Evolutionary conservation across 2,888 invertebrate genomes (phyloP), one percentile per base, ranked within the genome.

Genomic region (Amaurobius ferox): DNA sequence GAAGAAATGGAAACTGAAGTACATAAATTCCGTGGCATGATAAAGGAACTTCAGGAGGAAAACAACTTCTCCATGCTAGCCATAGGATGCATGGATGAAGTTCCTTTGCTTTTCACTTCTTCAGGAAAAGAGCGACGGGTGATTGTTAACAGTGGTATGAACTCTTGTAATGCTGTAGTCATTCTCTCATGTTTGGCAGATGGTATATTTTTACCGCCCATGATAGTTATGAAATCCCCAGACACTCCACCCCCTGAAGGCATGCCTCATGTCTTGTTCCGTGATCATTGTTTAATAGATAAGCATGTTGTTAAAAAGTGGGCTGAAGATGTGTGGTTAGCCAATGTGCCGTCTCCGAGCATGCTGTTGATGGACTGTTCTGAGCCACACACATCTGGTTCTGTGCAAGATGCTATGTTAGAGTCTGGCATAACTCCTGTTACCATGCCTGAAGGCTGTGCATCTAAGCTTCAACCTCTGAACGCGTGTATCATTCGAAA

Each of bases 1-100:
- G 86, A 86, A 64, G 79, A 86, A 48, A 86, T 86, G 86, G 86
- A 86, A 66, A 40, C 71, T 6, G 86, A 79, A 70, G 78, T 86
- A 0, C 26, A 32, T n/a, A 74, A 79, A 9, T 86, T 86, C 26
- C 68, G 86, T 1, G 35, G 35, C 11, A 76, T 61, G 64, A 35
- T 86, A 9, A 72, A 76, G 55, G 86, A 86, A 30, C 66, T 86
- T 5, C 86, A 86, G 26, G 86, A 86, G 48, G 79, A 86, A 35
- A 86, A 79, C 39, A 73, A 79, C 16, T 86, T 79, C 32, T 76
- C 86, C 1, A 39, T 44, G 19, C 30, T 76, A n/a, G 71, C 79
- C 16, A 86, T 86, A 19, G 86, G 86, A 5, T 71, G 86, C 55
- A 86, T 86, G 86, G 86, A 86, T 70, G 86, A 86, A 39, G 30